Conservation (phyloP, 2,113 vertebrate species). For the Chlorodrepanis virens region DNA sequence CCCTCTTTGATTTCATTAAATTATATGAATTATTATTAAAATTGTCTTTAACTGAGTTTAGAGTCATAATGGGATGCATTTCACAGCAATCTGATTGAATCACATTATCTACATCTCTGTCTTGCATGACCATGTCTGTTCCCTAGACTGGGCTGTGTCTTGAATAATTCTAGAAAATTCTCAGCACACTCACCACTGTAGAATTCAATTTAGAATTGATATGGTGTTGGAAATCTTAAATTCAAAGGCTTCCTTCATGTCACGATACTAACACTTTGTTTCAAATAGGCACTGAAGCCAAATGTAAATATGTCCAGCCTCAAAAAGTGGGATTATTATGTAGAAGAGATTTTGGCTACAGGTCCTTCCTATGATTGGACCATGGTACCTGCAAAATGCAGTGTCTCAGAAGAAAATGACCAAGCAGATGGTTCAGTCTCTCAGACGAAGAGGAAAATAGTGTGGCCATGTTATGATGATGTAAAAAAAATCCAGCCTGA, state of each 20-base stretch:
- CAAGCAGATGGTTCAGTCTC: conserved; percentile 49
- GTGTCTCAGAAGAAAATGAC: conserved; percentile 76
- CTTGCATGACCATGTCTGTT: background rate
- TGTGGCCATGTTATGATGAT: conserved; percentile 96
- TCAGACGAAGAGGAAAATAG: conserved; percentile 86
- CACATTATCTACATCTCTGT: background rate
- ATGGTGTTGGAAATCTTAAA: background rate
- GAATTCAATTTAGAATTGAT: background rate
- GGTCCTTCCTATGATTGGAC: conserved; percentile 93
- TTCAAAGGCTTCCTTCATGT: background rate
- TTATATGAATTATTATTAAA: background rate
- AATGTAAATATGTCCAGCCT: conserved; percentile 86
- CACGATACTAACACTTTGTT: conserved; percentile 12
- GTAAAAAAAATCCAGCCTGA: conserved; percentile 86
- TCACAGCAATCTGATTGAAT: background rate
- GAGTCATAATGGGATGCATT: background rate
- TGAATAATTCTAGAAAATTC: background rate
- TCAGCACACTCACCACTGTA: background rate
- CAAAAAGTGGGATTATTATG: conserved; percentile 94
- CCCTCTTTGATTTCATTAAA: background rate
- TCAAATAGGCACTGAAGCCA: conserved; percentile 84
- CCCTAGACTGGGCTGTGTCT: background rate
- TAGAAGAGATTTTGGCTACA: conserved; percentile 88
- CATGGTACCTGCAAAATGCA: conserved; percentile 74
- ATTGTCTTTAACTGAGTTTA: background rate